A percentile compares a stretch with the other conserved stretches of the same genome.
These are phyloP conservation scores for Dioctria linearis DNA, from an alignment of 2,888 invertebrate genomes.

Conservation along the genomic window DNA sequence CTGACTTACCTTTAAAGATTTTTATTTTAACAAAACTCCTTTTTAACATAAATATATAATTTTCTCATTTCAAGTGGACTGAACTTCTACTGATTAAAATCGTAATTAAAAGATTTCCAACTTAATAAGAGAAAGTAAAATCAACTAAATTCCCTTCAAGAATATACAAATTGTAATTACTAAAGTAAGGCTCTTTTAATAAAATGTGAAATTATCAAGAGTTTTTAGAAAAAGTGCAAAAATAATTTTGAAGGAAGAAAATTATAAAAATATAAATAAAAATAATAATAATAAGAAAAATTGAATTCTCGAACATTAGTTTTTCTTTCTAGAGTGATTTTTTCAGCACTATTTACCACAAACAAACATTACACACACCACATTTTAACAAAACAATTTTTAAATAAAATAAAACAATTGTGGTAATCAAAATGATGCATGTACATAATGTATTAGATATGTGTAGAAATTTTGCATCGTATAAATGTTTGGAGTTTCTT, in stretches of 20 bases:
- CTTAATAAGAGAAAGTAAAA: constrained; percentile 25
- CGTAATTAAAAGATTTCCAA: background rate
- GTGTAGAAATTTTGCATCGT: background rate
- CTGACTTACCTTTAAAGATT: constrained; percentile 28
- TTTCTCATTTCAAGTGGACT: background rate
- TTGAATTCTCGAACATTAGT: constrained; percentile 14
- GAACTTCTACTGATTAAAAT: background rate
- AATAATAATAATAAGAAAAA: background rate
- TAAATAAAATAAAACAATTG: background rate
- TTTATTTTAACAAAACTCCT: background rate
- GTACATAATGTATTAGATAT: background rate
- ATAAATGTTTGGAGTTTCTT: background rate
- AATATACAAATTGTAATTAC: background rate
- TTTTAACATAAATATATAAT: background rate
- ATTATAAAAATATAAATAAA: background rate
- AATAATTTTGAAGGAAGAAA: constrained; percentile 9
- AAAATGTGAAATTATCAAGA: constrained; percentile 29
- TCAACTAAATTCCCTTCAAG: background rate
- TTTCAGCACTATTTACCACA: constrained; percentile 41
- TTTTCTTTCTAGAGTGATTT: constrained; percentile 4
- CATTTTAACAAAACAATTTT: constrained; percentile 1
- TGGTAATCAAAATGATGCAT: constrained; percentile 14
- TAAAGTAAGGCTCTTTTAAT: constrained; percentile 2
- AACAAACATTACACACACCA: constrained; percentile 38
- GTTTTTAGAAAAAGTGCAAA: constrained; percentile 32